phyloP scores from a whole-genome alignment of 2,888 invertebrate genomes.

The Sceliomorpha sp. region DNA sequence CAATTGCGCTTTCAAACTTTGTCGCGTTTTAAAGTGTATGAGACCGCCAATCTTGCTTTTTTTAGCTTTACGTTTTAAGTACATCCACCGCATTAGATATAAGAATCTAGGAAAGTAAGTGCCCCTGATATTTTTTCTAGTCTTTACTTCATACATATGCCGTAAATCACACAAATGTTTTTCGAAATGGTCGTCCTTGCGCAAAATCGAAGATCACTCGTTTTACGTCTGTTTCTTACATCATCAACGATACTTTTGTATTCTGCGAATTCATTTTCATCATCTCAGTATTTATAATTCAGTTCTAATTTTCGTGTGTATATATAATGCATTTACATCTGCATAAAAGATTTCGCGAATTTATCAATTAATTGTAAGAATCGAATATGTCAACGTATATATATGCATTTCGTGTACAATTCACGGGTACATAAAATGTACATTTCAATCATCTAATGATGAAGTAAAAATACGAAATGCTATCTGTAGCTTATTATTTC shows the following conservation, averaged over 20 bases:
- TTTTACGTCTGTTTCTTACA: background rate
- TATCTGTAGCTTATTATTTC: conserved; percentile 48
- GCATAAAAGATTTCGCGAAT: conserved; percentile 14
- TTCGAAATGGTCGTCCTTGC: background rate
- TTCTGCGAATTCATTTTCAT: conserved; percentile 17
- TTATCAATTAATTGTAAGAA: conserved; percentile 10
- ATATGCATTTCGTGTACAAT: conserved; percentile 15
- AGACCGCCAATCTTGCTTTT: conserved; percentile 53
- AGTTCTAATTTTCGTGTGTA: conserved; percentile 33
- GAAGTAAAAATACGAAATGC: conserved; percentile 27
- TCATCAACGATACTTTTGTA: conserved; percentile 18
- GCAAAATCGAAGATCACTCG: background rate
- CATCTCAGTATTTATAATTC: conserved; percentile 14
- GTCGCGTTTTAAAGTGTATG: conserved; percentile 53
- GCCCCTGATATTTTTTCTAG: conserved; percentile 53
- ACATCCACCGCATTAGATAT: conserved; percentile 41
- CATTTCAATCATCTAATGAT: conserved; percentile 13
- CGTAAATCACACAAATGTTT: conserved; percentile 3
- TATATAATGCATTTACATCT: conserved; percentile 28
- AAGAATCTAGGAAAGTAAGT: conserved; percentile 42
- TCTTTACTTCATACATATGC: conserved; percentile 46
- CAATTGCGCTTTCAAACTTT: conserved; percentile 59
- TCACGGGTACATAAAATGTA: conserved; percentile 2
- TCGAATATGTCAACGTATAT: conserved; percentile 16
- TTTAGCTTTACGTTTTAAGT: conserved; percentile 48